phyloP scores from a whole-genome alignment of 2,888 invertebrate genomes.

The Sisyra terminalis region DNA sequence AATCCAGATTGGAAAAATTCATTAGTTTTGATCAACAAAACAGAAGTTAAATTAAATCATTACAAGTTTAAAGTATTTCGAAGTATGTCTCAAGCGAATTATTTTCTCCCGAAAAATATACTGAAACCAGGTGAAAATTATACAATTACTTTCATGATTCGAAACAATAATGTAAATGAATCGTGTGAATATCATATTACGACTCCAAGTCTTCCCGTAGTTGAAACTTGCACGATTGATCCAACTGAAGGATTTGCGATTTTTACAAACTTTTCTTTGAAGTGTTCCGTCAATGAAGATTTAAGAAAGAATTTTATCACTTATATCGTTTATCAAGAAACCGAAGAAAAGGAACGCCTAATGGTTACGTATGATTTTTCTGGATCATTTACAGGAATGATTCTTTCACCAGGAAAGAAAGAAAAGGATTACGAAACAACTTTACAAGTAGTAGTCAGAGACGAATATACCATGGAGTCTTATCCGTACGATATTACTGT shows the following conservation, averaged over 20 bases:
- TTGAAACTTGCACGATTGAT: neutral
- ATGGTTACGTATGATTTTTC: neutral
- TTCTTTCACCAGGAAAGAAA: neutral
- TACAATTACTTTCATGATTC: no score
- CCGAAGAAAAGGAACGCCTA: neutral
- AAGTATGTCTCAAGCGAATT: no score
- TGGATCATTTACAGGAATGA: neutral
- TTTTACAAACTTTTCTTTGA: neutral
- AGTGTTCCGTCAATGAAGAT: neutral
- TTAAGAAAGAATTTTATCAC: neutral
- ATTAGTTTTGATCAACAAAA: no score
- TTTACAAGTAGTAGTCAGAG: neutral
- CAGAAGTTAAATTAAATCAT: no score
- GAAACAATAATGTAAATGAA: no score
- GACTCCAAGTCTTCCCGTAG: no score
- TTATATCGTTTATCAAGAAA: neutral
- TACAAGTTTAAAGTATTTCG: no score
- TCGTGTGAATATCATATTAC: no score
- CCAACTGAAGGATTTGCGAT: neutral
- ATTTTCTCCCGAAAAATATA: no score
- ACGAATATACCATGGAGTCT: neutral
- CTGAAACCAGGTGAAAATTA: no score
- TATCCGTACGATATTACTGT: neutral
- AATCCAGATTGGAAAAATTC: neutral
- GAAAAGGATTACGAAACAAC: neutral